phyloP scores from a whole-genome alignment of 2,797 vertebrate species.

The Enteromius radiatus region DNA sequence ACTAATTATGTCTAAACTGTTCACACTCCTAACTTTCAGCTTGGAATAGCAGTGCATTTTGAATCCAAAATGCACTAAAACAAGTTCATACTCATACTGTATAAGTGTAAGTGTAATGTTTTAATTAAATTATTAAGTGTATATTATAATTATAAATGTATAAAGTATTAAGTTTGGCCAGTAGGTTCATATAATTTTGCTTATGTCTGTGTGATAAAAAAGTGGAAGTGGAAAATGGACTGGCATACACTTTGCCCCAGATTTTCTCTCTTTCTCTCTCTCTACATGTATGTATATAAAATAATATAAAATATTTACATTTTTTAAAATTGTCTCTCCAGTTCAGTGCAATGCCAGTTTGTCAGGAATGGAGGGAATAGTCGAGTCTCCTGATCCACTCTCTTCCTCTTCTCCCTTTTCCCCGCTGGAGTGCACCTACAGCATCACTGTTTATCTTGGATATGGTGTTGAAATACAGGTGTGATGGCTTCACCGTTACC shows the following conservation, averaged over 20 bases:
- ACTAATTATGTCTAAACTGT: too few relatives aligned
- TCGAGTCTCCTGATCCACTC: constrained; percentile 86
- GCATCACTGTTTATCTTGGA: constrained; percentile 88
- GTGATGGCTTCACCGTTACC: constrained; percentile 26
- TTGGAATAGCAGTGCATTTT: not conserved
- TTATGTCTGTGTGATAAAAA: not conserved
- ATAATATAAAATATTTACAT: too few relatives aligned
- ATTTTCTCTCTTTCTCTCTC: too few relatives aligned
- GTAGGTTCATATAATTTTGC: not conserved
- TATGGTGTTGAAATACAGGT: constrained; percentile 95
- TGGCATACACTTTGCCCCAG: not conserved
- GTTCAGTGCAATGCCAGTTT: constrained; percentile 90
- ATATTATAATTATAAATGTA: too few relatives aligned
- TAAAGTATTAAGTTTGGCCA: not conserved
- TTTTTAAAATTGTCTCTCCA: constrained; percentile 58
- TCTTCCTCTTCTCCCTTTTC: constrained; percentile 76
- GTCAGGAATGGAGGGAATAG: constrained; percentile 85
- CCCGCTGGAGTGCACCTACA: constrained; percentile 90
- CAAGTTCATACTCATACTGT: not conserved
- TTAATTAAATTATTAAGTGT: too few relatives aligned
- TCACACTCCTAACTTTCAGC: not conserved
- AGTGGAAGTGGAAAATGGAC: not conserved
- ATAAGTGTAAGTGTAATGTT: too few relatives aligned
- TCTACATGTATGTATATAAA: too few relatives aligned
- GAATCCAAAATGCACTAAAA: not conserved